Evolutionary conservation across 2,888 invertebrate genomes (phyloP), one percentile per base, ranked within the genome.

Genomic region (Poecilus cupreus): DNA sequence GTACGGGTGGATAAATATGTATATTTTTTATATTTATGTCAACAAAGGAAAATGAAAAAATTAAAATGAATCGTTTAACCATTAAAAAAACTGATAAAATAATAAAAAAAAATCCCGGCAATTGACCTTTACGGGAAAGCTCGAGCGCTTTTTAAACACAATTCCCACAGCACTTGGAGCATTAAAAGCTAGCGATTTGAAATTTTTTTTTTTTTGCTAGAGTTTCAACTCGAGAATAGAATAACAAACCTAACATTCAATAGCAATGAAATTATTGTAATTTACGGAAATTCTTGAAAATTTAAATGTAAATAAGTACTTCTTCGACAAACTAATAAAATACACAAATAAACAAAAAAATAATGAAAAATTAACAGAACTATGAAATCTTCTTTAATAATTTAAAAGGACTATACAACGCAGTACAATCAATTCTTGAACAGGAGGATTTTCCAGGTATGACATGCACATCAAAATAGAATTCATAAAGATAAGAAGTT

Each of bases 111-210:
- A 77, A 20, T 64, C 37, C n/a, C 13, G 22, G 26, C 77, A 77
- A 77, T 64, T 77, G 64, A 64, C 64, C 60, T 77, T 64, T 64
- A 60, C 60, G 64, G 64, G 6, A 60, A 77, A 77, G 60, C 57
- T 32, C 32, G 32, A 22, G 60, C 77, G 77, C 77, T 64, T 86
- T 86, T 87, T 87, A 87, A 87, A 86, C 85, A 84, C 84, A 86
- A 86, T 84, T 87, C 87, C 87, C 87, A 83, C 83, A 84, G 77
- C 43, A 24, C 60, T 24, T 6, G 51, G 46, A 77, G 77, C 77
- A 64, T 77, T 43, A 77, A 77, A 77, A 60, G 77, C 64, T 77
- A 60, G 22, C 18, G 46, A 60, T 60, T 64, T 77, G n/a, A n/a
- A n/a, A n/a, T 76, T 54, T 37, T 51, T 18, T 68, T 72, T 46